Evolutionary conservation across 1,140 invertebrate species (phyloP).

Genomic region (Lasioglossum albipes): DNA sequence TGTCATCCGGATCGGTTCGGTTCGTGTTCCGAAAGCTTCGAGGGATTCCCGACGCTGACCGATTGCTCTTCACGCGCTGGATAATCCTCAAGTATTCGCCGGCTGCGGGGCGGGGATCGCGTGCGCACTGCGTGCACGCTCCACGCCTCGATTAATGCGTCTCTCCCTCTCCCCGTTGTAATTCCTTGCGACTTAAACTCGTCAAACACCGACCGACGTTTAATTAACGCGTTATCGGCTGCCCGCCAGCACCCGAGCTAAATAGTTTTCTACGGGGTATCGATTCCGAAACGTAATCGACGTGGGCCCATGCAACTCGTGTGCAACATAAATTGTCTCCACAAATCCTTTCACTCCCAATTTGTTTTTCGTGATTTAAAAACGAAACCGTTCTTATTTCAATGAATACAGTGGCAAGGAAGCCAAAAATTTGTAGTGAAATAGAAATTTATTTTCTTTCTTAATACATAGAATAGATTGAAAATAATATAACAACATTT

Average conservation of each 20-base stretch:
- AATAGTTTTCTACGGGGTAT: constrained; percentile 11
- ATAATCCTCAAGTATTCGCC: constrained; percentile 56
- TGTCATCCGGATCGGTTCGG: constrained; percentile 61
- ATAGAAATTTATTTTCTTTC: no score
- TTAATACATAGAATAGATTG: no score
- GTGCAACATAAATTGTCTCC: no score
- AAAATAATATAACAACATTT: no score
- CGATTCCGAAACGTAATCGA: not conserved
- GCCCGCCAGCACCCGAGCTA: not conserved
- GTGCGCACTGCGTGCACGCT: not conserved
- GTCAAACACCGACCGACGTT: constrained; percentile 36
- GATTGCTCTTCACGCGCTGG: constrained; percentile 64
- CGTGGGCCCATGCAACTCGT: no score
- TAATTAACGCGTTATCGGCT: constrained; percentile 44
- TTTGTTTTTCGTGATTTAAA: no score
- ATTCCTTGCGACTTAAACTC: constrained; percentile 48
- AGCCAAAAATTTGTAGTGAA: no score
- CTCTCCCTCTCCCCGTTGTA: constrained; percentile 10
- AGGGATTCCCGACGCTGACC: constrained; percentile 64
- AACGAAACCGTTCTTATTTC: no score
- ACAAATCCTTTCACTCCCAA: no score
- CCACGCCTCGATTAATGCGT: constrained; percentile 41
- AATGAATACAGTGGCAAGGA: no score
- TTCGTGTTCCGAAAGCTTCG: constrained; percentile 47
- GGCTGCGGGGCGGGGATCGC: not conserved